Evolutionary conservation across 2,113 vertebrate genomes (phyloP).

Genomic region (Salvelinus namaycush): DNA sequence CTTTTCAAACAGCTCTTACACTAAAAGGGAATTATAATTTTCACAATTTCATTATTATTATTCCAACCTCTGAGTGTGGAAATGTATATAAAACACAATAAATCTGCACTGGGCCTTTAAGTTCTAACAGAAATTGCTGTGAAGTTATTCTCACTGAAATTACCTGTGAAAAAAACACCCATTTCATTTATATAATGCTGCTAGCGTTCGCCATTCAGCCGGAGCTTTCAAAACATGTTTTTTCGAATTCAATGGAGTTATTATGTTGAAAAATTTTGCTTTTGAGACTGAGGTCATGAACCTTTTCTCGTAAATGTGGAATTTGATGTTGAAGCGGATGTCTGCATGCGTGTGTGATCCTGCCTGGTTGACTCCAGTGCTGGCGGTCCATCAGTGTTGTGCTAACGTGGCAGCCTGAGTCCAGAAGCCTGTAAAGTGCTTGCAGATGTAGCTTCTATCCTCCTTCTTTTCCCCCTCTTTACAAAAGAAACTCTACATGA

Average conservation of each 20-base stretch:
- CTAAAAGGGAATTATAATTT: too few species aligned
- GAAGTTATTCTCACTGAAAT: too few species aligned
- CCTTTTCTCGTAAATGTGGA: slow-evolving; percentile 34
- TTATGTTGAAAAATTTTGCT: slow-evolving; percentile 33
- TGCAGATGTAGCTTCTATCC: slow-evolving; percentile 52
- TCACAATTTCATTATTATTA: too few species aligned
- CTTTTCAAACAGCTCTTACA: too few species aligned
- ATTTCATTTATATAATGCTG: background rate
- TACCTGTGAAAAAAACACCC: too few species aligned
- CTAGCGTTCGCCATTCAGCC: background rate
- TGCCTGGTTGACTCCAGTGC: slow-evolving; percentile 27
- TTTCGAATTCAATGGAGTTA: slow-evolving; percentile 27
- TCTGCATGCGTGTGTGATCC: slow-evolving; percentile 13
- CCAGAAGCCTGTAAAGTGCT: slow-evolving; percentile 52
- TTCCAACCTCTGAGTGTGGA: too few species aligned
- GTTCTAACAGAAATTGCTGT: too few species aligned
- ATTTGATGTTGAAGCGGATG: slow-evolving; percentile 20
- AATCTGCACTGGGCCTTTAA: too few species aligned
- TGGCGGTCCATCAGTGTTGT: slow-evolving; percentile 36
- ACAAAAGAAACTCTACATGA: background rate
- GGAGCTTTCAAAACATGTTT: background rate
- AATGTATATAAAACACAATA: too few species aligned
- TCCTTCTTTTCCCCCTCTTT: background rate
- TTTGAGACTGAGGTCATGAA: slow-evolving; percentile 22
- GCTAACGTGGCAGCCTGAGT: slow-evolving; percentile 68